A percentile compares a stretch with the other conserved stretches of the same genome.
phyloP scores from a whole-genome alignment of 1,140 invertebrate species.

The Choristoneura fumiferana region DNA sequence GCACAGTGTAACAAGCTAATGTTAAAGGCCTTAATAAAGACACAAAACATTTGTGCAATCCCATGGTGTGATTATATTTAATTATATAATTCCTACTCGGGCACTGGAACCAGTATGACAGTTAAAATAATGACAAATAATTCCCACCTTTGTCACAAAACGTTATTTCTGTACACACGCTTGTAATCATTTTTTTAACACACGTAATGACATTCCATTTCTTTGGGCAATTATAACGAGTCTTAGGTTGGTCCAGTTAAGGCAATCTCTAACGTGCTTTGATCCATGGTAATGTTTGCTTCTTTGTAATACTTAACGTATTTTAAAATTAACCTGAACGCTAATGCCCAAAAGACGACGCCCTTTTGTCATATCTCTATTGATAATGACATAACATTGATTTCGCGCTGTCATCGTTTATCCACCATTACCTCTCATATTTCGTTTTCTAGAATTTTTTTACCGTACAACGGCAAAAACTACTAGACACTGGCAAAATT shows the following conservation, averaged over 20 bases:
- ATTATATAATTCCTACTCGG: conserved; percentile 33
- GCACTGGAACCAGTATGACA: conserved; percentile 9
- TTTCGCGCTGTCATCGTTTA: too few species aligned
- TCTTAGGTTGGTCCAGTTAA: conserved; percentile 5
- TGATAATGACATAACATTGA: too few species aligned
- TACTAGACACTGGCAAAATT: too few species aligned
- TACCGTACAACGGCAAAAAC: too few species aligned
- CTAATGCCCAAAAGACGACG: too few species aligned
- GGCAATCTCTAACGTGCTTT: too few species aligned
- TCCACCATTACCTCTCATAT: too few species aligned
- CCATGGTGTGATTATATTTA: conserved; percentile 22
- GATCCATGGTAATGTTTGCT: too few species aligned
- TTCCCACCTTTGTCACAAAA: conserved; percentile 33
- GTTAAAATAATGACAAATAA: conserved; percentile 24
- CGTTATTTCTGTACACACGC: conserved; percentile 25
- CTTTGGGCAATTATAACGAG: conserved; percentile 27
- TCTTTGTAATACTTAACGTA: too few species aligned
- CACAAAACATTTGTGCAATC: not conserved
- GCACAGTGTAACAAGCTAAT: not conserved
- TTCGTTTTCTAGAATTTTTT: too few species aligned
- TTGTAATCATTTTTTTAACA: conserved; percentile 34
- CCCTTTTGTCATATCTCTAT: too few species aligned
- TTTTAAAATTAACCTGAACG: too few species aligned
- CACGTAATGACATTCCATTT: conserved; percentile 30
- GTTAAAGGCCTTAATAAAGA: not conserved